These are phyloP conservation scores for Gallinago nigripennis DNA, from an alignment of 2,797 vertebrate genomes.

Conservation along the genomic window DNA sequence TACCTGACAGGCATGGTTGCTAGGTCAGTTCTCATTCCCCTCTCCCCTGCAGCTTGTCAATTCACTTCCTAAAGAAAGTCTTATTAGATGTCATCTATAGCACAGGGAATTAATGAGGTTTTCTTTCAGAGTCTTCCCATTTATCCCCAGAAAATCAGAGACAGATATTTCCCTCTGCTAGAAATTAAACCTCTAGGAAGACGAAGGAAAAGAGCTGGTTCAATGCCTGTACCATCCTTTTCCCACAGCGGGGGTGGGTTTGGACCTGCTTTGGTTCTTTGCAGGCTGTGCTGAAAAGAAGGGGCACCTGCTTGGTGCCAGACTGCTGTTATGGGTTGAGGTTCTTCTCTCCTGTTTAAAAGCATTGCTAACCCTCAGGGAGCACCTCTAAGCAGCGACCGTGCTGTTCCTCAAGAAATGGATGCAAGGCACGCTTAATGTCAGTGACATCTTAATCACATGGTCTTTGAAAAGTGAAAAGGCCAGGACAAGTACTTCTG, in stretches of 20 bases:
- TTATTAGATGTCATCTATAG: constrained; percentile 1
- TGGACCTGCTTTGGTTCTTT: neutral
- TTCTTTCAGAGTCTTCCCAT: neutral
- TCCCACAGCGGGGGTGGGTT: neutral
- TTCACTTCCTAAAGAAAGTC: constrained; percentile 4
- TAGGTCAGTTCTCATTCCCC: constrained; percentile 9
- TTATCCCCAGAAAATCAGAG: neutral
- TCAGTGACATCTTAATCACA: neutral
- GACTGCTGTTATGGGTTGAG: neutral
- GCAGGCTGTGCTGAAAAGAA: neutral
- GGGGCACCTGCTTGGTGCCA: neutral
- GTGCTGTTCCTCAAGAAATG: neutral
- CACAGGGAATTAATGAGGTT: constrained; percentile 16
- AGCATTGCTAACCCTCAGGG: neutral
- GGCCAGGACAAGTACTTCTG: neutral
- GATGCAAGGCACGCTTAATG: neutral
- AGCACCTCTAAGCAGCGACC: neutral
- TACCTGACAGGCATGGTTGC: constrained; percentile 10
- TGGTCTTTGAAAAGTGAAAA: neutral
- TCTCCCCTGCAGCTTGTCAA: neutral
- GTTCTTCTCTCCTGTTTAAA: neutral
- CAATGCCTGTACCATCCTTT: neutral
- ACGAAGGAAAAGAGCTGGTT: neutral
- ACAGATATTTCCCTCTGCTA: neutral
- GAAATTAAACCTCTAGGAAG: neutral